Evolutionary conservation across 2,888 invertebrate genomes (phyloP).

Genomic region (Campoletis raptor): DNA sequence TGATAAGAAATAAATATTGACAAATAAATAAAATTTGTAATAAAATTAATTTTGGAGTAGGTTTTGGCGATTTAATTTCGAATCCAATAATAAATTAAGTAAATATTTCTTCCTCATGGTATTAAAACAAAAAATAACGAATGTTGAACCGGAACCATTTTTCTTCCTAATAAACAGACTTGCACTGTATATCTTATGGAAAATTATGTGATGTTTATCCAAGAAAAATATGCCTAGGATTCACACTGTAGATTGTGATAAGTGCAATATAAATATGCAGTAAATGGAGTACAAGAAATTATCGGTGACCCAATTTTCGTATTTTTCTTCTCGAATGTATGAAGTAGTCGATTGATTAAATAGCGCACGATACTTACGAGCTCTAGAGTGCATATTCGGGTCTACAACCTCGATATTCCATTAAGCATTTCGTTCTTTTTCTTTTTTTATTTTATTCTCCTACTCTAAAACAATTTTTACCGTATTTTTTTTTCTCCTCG

Average conservation of each 20-base stretch:
- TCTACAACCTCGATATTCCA: constrained; percentile 38
- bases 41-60: no score
- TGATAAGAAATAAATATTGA: not conserved
- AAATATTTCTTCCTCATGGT: not conserved
- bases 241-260: not conserved
- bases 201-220: not conserved
- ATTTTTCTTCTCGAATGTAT: not conserved
- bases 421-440: constrained; percentile 22
- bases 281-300: constrained; percentile 4
- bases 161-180: not conserved
- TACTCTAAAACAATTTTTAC: constrained; percentile 26
- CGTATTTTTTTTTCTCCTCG: constrained; percentile 2
- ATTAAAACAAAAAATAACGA: not conserved
- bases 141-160: not conserved
- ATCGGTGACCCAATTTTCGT: not conserved
- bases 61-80: not conserved
- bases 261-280: not conserved
- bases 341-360: constrained; percentile 1
- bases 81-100: not conserved
- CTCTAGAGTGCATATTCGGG: constrained; percentile 15
- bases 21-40: not conserved
- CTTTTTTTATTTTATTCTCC: constrained; percentile 5
- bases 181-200: not conserved
- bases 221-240: not conserved
- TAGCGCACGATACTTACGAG: not conserved